Conservation (phyloP, 2,797 vertebrate genomes). For the Notoglanidium macrostoma region DNA sequence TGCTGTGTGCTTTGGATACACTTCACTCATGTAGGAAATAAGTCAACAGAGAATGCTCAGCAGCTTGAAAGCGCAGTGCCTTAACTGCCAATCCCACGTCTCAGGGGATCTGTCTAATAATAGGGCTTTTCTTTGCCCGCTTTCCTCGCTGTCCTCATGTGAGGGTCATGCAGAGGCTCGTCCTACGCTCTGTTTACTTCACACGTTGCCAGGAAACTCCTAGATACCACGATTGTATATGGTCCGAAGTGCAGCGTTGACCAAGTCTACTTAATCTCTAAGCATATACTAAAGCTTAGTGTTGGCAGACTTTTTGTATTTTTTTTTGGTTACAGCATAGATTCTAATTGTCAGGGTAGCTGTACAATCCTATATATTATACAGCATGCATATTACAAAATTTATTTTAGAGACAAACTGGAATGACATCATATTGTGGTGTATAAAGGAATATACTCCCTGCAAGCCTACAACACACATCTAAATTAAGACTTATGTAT, state of each 20-base stretch:
- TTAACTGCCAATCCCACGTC: slow-evolving; percentile 33
- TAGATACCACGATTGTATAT: slow-evolving; percentile 38
- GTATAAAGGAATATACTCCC: background rate
- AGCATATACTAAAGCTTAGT: background rate
- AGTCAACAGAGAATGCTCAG: slow-evolving; percentile 12
- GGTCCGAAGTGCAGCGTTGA: slow-evolving; percentile 27
- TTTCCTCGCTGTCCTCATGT: slow-evolving; percentile 55
- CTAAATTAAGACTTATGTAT: no score
- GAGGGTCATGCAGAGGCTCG: slow-evolving; percentile 50
- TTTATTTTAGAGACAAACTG: background rate
- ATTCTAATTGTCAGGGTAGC: no score
- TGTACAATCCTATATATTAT: background rate
- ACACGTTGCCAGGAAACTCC: slow-evolving; percentile 48
- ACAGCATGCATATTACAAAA: background rate
- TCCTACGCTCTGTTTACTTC: slow-evolving; percentile 49
- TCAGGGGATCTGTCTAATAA: slow-evolving; percentile 42
- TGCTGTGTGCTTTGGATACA: slow-evolving; percentile 24
- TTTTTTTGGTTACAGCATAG: background rate
- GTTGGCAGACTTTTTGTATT: background rate
- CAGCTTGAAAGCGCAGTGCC: slow-evolving; percentile 38
- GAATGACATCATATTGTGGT: background rate
- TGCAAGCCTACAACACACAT: background rate
- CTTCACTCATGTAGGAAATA: slow-evolving; percentile 22
- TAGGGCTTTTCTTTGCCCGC: slow-evolving; percentile 32
- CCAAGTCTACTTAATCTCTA: slow-evolving; percentile 23